Percentiles rank a stretch among this genome's conserved stretches.
Evolutionary conservation across 2,797 vertebrate species (phyloP).

Genomic region (Poeciliopsis infans): DNA sequence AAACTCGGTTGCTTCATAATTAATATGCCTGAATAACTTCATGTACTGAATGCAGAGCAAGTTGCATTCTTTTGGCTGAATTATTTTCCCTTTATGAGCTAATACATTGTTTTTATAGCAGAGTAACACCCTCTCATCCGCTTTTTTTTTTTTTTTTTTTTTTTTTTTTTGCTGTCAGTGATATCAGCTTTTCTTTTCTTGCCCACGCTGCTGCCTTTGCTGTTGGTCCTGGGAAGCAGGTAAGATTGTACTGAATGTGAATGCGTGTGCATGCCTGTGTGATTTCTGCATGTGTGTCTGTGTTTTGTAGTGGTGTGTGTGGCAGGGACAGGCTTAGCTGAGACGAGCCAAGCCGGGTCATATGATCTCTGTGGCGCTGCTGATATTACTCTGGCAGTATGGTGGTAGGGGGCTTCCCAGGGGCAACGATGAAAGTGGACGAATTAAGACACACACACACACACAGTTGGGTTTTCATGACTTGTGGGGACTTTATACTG

Average conservation of each 20-base stretch:
- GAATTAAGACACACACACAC: constrained; percentile 51
- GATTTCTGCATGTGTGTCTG: constrained; percentile 20
- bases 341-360: constrained; percentile 75
- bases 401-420: constrained; percentile 31
- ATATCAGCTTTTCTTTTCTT: constrained; percentile 58
- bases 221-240: constrained; percentile 71
- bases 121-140: neutral
- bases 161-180: constrained; percentile 29
- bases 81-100: neutral
- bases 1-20: neutral
- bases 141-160: constrained; percentile 11
- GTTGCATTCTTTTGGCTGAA: too few relatives aligned
- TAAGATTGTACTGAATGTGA: constrained; percentile 53
- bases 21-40: neutral
- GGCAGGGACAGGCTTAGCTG: constrained; percentile 62
- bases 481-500: too few relatives aligned
- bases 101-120: constrained; percentile 1
- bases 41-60: neutral
- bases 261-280: constrained; percentile 2
- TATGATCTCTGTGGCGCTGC: constrained; percentile 68
- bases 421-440: constrained; percentile 59
- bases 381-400: constrained; percentile 70
- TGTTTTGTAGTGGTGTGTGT: constrained; percentile 45
- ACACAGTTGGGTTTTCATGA: neutral
- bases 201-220: constrained; percentile 40